Evolutionary conservation across 2,888 invertebrate species (phyloP).

Genomic region (Zaprionus lineosus): DNA sequence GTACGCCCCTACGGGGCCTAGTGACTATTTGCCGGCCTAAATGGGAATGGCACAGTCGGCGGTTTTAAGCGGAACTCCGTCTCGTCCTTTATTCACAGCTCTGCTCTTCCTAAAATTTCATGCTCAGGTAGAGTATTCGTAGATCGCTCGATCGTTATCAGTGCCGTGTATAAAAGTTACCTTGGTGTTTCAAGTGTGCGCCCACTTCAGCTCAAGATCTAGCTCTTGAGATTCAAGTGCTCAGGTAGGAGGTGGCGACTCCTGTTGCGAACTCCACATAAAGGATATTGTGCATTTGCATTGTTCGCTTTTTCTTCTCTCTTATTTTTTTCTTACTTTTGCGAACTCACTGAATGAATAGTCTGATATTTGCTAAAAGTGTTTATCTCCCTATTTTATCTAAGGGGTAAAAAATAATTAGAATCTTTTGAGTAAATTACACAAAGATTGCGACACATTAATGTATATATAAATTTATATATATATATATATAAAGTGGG

Average conservation of each 20-base stretch:
- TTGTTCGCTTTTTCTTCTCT: background rate
- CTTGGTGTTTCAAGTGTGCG: constrained; percentile 66
- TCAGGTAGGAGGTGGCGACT: constrained; percentile 60
- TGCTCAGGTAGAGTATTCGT: constrained; percentile 40
- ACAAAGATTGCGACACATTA: too few relatives aligned
- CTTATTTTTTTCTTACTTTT: constrained; percentile 16
- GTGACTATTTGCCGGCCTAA: background rate
- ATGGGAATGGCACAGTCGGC: constrained; percentile 66
- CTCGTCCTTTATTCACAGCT: constrained; percentile 21
- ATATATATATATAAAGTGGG: too few relatives aligned
- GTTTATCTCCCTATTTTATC: too few relatives aligned
- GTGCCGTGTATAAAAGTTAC: constrained; percentile 36
- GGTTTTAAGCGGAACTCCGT: constrained; percentile 69
- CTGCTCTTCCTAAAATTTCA: constrained; percentile 34
- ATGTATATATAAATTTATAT: too few relatives aligned
- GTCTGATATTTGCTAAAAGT: background rate
- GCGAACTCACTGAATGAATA: constrained; percentile 49
- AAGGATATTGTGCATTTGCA: too few relatives aligned
- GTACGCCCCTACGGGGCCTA: constrained; percentile 64
- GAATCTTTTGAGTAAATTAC: too few relatives aligned
- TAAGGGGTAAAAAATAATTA: too few relatives aligned
- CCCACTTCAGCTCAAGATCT: constrained; percentile 73
- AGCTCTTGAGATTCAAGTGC: constrained; percentile 70
- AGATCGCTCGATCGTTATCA: constrained; percentile 59
- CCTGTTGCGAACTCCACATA: constrained; percentile 23